phyloP scores from a whole-genome alignment of 2,888 invertebrate species.

The Theretra japonica region DNA sequence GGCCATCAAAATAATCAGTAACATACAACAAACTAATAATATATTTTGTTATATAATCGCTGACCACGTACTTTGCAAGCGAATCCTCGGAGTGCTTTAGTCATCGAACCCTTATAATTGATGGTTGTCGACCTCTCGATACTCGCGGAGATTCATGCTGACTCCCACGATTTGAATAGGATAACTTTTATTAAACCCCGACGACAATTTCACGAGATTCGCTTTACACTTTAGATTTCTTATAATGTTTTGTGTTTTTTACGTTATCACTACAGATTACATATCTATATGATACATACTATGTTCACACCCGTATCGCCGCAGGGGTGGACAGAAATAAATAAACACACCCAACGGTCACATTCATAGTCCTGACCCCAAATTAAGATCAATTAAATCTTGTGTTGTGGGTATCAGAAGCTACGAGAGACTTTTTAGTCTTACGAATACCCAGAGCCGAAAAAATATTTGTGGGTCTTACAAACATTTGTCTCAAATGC shows the following conservation, averaged over 20 bases:
- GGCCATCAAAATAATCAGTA: too few species aligned
- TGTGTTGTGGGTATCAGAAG: too few species aligned
- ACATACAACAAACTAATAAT: too few species aligned
- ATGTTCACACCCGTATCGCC: too few species aligned
- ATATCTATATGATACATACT: background rate
- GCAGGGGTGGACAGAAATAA: too few species aligned
- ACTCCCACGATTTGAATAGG: constrained; percentile 45
- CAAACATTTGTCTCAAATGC: too few species aligned
- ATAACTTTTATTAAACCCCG: constrained; percentile 48
- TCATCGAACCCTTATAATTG: constrained; percentile 44
- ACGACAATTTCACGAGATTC: constrained; percentile 28
- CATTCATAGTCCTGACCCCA: too few species aligned
- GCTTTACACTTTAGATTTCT: background rate
- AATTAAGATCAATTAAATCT: too few species aligned
- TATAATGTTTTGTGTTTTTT: background rate
- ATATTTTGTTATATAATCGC: background rate
- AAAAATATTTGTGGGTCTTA: too few species aligned
- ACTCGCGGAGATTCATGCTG: constrained; percentile 49
- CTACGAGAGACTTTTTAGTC: too few species aligned
- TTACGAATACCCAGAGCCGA: too few species aligned
- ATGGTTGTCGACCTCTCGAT: constrained; percentile 45
- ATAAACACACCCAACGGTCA: too few species aligned
- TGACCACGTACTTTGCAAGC: background rate
- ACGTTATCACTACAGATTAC: background rate
- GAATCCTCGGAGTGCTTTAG: background rate